Evolutionary conservation across 2,888 invertebrate species (phyloP).

Genomic region (Phoenoteleia sp.): DNA sequence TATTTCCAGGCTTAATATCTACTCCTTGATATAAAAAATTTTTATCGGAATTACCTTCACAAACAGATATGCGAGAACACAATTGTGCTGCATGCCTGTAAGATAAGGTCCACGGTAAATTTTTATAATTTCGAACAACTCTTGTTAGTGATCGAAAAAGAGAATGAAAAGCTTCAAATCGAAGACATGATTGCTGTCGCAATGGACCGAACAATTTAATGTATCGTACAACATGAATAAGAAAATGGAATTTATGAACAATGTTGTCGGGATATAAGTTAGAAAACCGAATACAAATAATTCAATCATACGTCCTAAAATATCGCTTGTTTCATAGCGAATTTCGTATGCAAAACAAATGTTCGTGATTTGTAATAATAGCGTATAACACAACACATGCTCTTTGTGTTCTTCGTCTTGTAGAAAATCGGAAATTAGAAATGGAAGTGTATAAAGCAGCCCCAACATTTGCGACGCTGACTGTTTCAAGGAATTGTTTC

Average conservation of each 20-base stretch:
- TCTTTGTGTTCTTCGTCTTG: not conserved
- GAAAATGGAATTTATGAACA: slow-evolving; percentile 70
- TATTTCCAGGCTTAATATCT: slow-evolving; percentile 48
- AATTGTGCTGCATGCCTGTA: not conserved
- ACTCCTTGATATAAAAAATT: slow-evolving; percentile 62
- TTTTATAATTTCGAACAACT: not conserved
- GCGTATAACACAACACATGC: not conserved
- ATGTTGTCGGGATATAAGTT: slow-evolving; percentile 45
- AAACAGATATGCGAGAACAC: not conserved
- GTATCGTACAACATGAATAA: slow-evolving; percentile 67
- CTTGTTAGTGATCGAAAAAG: not conserved
- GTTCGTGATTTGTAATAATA: slow-evolving; percentile 3
- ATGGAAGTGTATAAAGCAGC: not conserved
- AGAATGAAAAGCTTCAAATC: slow-evolving; percentile 68
- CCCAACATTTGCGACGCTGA: slow-evolving; percentile 1
- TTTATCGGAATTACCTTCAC: slow-evolving; percentile 8
- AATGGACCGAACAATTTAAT: slow-evolving; percentile 70
- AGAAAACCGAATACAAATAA: slow-evolving; percentile 5
- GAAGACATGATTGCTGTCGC: slow-evolving; percentile 61
- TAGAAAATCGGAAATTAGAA: not conserved
- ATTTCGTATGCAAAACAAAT: slow-evolving; percentile 29
- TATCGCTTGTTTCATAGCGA: not conserved
- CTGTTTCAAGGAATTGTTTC: not conserved
- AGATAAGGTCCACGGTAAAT: not conserved
- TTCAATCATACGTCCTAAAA: slow-evolving; percentile 40